Percentiles rank a stretch among this genome's conserved stretches.
Evolutionary conservation across 2,888 invertebrate species (phyloP).

Genomic region (Himalopsyche anomala): DNA sequence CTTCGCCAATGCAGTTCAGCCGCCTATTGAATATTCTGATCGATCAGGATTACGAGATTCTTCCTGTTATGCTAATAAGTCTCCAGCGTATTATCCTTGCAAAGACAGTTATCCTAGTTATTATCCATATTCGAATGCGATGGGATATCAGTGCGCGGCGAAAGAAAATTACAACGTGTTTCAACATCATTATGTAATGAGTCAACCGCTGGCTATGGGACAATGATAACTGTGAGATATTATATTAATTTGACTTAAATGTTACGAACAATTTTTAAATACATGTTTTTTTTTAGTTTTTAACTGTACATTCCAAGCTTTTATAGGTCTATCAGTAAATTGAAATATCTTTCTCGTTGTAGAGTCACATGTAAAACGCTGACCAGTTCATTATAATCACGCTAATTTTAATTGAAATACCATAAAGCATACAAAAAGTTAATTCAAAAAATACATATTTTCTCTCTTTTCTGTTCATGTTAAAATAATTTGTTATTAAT

Average conservation of each 20-base stretch:
- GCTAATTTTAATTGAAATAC: too few species aligned
- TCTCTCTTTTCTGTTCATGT: too few species aligned
- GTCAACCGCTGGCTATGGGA: conserved; percentile 74
- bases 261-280: background rate
- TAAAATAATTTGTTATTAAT: too few species aligned
- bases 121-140: conserved; percentile 71
- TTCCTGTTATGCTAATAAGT: conserved; percentile 63
- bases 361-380: too few species aligned
- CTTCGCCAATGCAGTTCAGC: conserved; percentile 38
- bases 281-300: background rate
- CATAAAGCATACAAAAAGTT: too few species aligned
- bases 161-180: conserved; percentile 75
- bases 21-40: conserved; percentile 53
- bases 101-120: conserved; percentile 67
- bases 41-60: conserved; percentile 59
- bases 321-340: too few species aligned
- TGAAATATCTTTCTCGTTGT: too few species aligned
- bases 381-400: too few species aligned
- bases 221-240: conserved; percentile 68
- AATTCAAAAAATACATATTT: too few species aligned
- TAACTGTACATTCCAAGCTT: background rate
- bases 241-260: background rate
- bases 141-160: conserved; percentile 74
- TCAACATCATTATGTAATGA: conserved; percentile 74
- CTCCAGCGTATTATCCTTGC: conserved; percentile 62